Evolutionary conservation across 2,113 vertebrate species (phyloP).

Genomic region (Vimba vimba): DNA sequence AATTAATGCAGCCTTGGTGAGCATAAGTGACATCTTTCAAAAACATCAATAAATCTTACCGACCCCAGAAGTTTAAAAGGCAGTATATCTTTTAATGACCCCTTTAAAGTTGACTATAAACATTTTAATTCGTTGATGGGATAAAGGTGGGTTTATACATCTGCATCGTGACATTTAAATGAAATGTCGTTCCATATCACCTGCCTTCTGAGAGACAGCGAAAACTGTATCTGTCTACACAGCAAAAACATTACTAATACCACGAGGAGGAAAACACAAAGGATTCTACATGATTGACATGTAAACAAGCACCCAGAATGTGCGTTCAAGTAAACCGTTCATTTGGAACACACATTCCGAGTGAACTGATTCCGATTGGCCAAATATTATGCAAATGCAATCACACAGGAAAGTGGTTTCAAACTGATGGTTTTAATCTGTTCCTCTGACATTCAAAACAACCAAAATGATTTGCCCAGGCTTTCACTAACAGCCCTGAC

Average conservation of each 20-base stretch:
- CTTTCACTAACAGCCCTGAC: slow-evolving; percentile 10
- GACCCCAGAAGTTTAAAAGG: background rate
- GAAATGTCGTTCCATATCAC: background rate
- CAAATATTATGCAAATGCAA: background rate
- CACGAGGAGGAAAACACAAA: background rate
- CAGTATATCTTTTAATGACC: too few relatives aligned
- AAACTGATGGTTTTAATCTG: background rate
- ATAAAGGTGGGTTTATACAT: background rate
- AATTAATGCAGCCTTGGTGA: background rate
- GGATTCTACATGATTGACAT: background rate
- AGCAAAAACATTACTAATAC: background rate
- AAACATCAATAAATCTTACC: background rate
- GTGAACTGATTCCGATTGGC: background rate
- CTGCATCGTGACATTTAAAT: background rate
- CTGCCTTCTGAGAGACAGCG: background rate
- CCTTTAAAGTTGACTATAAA: too few relatives aligned
- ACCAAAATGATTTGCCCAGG: background rate
- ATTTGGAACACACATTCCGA: background rate
- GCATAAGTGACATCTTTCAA: background rate
- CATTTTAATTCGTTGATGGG: background rate
- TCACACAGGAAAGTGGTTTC: background rate
- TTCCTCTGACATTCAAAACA: slow-evolving; percentile 14
- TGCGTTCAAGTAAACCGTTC: background rate
- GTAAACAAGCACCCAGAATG: background rate
- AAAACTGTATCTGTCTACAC: background rate